Percentiles rank a stretch among this genome's conserved stretches.
Conservation (phyloP, 2,113 vertebrate species). For the Zosterops pallidus region DNA sequence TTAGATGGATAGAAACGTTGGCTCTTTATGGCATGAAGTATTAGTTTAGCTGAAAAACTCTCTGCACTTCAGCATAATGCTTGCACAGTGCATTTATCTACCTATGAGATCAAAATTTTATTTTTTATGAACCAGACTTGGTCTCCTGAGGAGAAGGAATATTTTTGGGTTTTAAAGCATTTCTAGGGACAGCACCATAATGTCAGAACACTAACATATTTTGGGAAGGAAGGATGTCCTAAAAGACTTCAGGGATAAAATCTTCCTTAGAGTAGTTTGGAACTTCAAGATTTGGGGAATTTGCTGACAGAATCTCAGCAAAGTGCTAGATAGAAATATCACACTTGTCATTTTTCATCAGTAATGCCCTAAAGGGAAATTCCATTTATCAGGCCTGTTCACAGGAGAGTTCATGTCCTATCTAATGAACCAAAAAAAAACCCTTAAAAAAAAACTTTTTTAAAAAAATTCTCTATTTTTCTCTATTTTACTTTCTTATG, state of each 20-base stretch:
- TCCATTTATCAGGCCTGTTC: neutral
- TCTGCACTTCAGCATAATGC: neutral
- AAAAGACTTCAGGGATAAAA: neutral
- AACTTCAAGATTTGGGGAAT: neutral
- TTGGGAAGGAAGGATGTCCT: neutral
- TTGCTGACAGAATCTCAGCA: neutral
- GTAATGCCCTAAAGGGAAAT: constrained; percentile 22
- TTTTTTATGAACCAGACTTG: neutral
- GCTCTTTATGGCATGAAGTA: neutral
- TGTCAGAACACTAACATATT: neutral
- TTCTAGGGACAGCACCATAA: neutral
- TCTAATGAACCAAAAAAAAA: neutral
- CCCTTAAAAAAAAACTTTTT: neutral
- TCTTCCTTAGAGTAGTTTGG: neutral
- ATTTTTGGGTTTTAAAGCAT: neutral
- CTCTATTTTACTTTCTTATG: constrained; percentile 20
- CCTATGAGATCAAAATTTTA: neutral
- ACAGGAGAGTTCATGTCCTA: neutral
- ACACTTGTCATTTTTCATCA: constrained; percentile 33
- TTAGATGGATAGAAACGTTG: neutral
- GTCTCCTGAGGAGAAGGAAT: neutral
- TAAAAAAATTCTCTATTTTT: neutral
- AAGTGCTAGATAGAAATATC: constrained; percentile 20
- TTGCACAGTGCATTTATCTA: neutral
- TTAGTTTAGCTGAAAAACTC: neutral